phyloP scores from a whole-genome alignment of 2,888 invertebrate species.

The Spodoptera littoralis region DNA sequence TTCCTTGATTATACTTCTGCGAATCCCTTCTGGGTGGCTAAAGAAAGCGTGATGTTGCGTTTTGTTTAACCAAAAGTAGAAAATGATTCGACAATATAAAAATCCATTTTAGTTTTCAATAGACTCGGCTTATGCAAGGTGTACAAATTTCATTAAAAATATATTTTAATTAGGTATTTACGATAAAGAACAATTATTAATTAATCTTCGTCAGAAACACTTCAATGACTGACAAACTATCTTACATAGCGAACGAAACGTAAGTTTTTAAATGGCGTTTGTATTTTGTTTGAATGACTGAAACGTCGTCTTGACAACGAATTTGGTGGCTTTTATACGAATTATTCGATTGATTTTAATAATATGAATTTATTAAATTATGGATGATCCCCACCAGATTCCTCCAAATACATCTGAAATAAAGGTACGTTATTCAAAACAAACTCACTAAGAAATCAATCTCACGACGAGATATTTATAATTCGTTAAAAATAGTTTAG shows the following conservation, averaged over 20 bases:
- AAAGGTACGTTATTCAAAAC: slow-evolving; percentile 70
- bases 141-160: too few relatives aligned
- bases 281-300: slow-evolving; percentile 78
- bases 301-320: slow-evolving; percentile 87
- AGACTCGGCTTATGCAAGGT: too few relatives aligned
- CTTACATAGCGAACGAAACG: slow-evolving; percentile 55
- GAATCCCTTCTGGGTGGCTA: background rate
- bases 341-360: slow-evolving; percentile 77
- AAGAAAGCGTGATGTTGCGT: background rate
- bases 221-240: background rate
- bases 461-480: slow-evolving; percentile 71
- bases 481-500: slow-evolving; percentile 77
- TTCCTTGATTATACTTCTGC: background rate
- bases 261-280: slow-evolving; percentile 68
- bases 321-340: slow-evolving; percentile 76
- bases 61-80: background rate
- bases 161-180: too few relatives aligned
- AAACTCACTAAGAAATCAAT: slow-evolving; percentile 53
- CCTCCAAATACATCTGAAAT: slow-evolving; percentile 72
- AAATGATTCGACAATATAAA: too few relatives aligned
- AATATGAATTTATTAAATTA: slow-evolving; percentile 84
- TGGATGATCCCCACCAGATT: slow-evolving; percentile 81
- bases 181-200: too few relatives aligned
- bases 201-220: too few relatives aligned
- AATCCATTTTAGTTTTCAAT: too few relatives aligned